Evolutionary conservation across 2,797 vertebrate genomes (phyloP).

Genomic region (Malacoraja senta): DNA sequence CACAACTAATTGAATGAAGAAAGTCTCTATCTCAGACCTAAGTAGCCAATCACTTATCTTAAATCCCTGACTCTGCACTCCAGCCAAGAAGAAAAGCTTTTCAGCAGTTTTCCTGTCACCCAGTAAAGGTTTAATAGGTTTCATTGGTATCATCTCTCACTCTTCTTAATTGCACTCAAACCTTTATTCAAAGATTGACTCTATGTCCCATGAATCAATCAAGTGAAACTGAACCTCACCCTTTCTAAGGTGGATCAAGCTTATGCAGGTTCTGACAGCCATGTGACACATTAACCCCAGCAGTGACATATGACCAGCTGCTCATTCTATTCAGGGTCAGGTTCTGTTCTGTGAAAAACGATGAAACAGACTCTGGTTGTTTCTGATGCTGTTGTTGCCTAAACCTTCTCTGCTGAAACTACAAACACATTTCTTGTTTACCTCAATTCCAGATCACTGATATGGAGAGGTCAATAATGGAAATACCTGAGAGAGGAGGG

Average conservation of each 20-base stretch:
- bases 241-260: neutral
- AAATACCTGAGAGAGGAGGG: neutral
- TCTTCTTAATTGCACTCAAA: neutral
- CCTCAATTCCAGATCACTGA: neutral
- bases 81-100: neutral
- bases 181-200: too few relatives aligned
- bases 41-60: neutral
- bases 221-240: neutral
- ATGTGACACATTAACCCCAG: neutral
- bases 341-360: neutral
- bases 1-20: neutral
- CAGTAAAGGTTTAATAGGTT: too few relatives aligned
- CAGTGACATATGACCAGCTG: neutral
- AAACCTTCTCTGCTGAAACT: neutral
- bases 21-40: neutral
- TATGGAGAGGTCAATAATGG: neutral
- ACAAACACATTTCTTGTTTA: neutral
- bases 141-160: neutral
- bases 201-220: neutral
- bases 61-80: neutral
- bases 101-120: neutral
- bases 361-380: neutral
- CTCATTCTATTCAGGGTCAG: neutral
- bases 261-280: neutral
- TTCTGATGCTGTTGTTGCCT: neutral